Conservation (phyloP, 2,113 vertebrate genomes). For the Miniopterus natalensis region DNA sequence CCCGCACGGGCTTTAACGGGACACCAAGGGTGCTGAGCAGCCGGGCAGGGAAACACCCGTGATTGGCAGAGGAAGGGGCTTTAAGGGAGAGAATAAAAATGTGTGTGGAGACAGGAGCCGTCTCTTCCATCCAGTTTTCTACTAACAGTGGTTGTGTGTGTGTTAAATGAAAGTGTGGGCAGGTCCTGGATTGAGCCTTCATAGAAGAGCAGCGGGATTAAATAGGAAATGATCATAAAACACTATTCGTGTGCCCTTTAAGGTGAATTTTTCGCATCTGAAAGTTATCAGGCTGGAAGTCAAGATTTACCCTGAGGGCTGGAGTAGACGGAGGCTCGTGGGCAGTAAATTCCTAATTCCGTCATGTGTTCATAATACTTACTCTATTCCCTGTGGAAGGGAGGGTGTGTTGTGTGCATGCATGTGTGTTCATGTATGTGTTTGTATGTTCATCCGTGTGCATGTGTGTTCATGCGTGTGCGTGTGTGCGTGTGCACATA, state of each 20-base stretch:
- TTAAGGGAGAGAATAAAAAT: background rate
- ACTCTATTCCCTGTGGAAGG: background rate
- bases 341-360: background rate
- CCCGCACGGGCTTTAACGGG: constrained; percentile 12
- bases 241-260: background rate
- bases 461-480: background rate
- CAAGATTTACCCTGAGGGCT: background rate
- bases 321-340: accelerated
- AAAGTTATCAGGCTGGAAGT: background rate
- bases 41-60: constrained; percentile 25
- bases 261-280: background rate
- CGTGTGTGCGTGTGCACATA: accelerated
- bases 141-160: constrained; percentile 12
- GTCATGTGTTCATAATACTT: accelerated
- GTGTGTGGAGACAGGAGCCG: background rate
- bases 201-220: background rate
- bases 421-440: background rate
- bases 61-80: constrained; percentile 72
- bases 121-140: constrained; percentile 50
- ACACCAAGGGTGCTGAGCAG: background rate
- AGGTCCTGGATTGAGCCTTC: constrained; percentile 61
- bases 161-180: constrained; percentile 22
- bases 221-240: background rate
- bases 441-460: too few species aligned
- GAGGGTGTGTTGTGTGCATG: background rate